Base-by-base conservation (phyloP, 2,888 invertebrate genomes). In the Heliothis peltigera region DNA sequence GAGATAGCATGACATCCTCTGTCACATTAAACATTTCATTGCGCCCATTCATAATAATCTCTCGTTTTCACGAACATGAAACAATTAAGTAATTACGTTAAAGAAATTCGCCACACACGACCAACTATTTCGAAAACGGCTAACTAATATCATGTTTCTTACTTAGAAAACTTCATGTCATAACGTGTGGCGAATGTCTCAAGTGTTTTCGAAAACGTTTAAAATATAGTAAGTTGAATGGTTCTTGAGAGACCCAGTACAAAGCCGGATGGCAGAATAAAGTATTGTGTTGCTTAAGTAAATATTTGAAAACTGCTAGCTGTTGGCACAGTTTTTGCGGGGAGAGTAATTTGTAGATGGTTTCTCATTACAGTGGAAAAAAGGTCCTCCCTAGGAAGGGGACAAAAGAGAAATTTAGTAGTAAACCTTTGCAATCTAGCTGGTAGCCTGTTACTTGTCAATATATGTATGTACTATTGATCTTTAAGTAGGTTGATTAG, bases 161-260 rank as follows among this genome's bases (percentile, higher is more conserved):
- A 51, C 49, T 44, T 49, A 46, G 49, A 54, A 77, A 66, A 70
- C 58, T 66, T 62, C 61, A 79, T 70, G 66, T 66, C 60, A 70
- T 18, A 52, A 46, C 22, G 67, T 63, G 68, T 76, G 62, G 68
- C 79, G 76, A 79, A 79, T 68, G 54, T 43, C 21, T 18, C 35
- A 58, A 62, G 52, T 71, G 62, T 76, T 71, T 77, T 79, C 71
- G 70, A 71, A 75, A 71, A 68, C 54, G 51, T 79, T 64, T 64
- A 60, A 75, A 79, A 71, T 60, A 55, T 49, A 46, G 42, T 60
- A 35, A 58, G 46, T 67, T 64, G 7, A 52, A 74, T 56, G 17
- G 35, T 52, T 75, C 65, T 70, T 21, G 21, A 60, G 75, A 78
- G 70, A 28, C 19, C 10, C 35, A 39, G 25, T 49, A 42, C 39